Conservation (phyloP, 1,140 invertebrate species). For the Caenorhabditis tropicalis region DNA sequence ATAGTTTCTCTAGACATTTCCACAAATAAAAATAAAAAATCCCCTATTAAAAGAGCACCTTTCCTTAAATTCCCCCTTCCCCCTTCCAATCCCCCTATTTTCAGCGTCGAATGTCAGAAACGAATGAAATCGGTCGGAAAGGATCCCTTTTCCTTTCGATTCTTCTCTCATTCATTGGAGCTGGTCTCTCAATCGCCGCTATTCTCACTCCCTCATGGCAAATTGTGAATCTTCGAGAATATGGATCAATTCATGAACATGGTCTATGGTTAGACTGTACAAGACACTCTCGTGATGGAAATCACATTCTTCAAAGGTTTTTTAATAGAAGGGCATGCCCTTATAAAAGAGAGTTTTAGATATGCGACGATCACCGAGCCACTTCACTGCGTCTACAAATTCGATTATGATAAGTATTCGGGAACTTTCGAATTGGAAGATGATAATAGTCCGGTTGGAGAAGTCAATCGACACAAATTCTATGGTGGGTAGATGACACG, state of each 20-base stretch:
- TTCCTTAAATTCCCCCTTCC: neutral
- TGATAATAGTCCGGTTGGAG: constrained; percentile 71
- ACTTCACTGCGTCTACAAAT: constrained; percentile 72
- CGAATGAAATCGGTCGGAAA: constrained; percentile 62
- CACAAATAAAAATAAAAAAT: too few species aligned
- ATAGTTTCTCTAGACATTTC: too few species aligned
- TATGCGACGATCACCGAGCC: constrained; percentile 70
- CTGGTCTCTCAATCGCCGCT: constrained; percentile 69
- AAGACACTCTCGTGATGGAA: constrained; percentile 67
- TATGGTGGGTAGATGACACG: constrained; percentile 60
- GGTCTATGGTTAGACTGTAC: constrained; percentile 71
- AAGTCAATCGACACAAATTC: constrained; percentile 72
- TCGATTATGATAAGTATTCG: constrained; percentile 72
- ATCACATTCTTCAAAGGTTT: constrained; percentile 66
- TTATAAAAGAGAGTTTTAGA: too few species aligned
- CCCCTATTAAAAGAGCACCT: too few species aligned
- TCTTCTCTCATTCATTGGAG: constrained; percentile 67
- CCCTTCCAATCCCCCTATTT: neutral
- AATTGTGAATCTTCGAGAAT: constrained; percentile 69
- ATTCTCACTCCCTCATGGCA: constrained; percentile 71
- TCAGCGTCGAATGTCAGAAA: constrained; percentile 47
- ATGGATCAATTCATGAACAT: constrained; percentile 71
- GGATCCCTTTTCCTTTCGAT: constrained; percentile 60
- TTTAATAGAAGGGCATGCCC: neutral
- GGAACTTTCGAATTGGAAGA: constrained; percentile 72